These are phyloP conservation scores for Orientallactaga bullata DNA, from an alignment of 2,113 vertebrate genomes.

Conservation along the genomic window DNA sequence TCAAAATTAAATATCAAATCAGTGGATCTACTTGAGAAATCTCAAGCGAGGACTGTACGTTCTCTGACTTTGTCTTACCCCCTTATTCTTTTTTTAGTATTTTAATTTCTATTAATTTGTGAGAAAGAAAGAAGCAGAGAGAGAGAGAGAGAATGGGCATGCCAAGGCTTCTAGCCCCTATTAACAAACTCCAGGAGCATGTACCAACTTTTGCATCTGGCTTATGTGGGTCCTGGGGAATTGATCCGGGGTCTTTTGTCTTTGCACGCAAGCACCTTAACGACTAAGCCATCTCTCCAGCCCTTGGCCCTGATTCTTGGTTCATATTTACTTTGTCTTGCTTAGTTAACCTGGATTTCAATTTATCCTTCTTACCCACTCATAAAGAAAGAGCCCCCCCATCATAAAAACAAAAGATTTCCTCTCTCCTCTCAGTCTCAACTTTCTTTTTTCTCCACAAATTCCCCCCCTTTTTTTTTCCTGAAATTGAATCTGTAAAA, in stretches of 20 bases:
- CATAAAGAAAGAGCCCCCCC: background rate
- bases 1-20: background rate
- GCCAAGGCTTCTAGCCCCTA: too few species aligned
- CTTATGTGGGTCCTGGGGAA: too few species aligned
- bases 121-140: too few species aligned
- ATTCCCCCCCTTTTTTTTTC: background rate
- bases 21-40: background rate
- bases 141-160: too few species aligned
- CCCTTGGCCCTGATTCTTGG: too few species aligned
- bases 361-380: background rate
- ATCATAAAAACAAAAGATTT: background rate
- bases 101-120: too few species aligned
- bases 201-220: too few species aligned
- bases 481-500: background rate
- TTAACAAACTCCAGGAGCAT: too few species aligned
- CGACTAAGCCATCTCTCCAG: too few species aligned
- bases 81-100: too few species aligned
- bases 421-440: background rate
- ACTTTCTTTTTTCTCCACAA: background rate
- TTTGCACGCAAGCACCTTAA: too few species aligned
- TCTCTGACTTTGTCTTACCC: background rate
- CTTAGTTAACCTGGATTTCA: background rate
- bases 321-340: background rate
- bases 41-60: background rate
- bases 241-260: too few species aligned